A percentile compares a stretch with the other conserved stretches of the same genome.
These are phyloP conservation scores for Elgaria multicarinata DNA, from an alignment of 2,113 vertebrate species.

Conservation along the genomic window DNA sequence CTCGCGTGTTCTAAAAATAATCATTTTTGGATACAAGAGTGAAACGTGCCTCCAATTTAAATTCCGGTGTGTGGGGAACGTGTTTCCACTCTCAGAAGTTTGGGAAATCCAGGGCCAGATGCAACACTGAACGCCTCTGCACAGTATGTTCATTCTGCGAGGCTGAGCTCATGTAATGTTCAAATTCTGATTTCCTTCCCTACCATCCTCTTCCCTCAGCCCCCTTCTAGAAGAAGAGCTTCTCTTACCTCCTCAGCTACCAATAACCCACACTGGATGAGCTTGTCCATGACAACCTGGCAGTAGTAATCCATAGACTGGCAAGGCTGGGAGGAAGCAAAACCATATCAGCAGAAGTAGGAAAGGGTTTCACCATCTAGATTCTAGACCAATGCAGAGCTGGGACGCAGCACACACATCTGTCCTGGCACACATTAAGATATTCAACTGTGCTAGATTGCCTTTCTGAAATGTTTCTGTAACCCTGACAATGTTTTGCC, in stretches of 20 bases:
- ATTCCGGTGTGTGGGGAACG: not conserved
- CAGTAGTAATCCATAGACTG: conserved; percentile 80
- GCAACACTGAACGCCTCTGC: not conserved
- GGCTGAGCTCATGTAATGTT: not conserved
- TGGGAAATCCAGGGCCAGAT: not conserved
- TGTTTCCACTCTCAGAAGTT: not conserved
- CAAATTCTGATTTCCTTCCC: not conserved
- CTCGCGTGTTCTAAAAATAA: not conserved
- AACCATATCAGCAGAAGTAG: not conserved
- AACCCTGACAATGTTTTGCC: not conserved
- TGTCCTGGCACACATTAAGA: not conserved
- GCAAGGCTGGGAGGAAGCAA: conserved; percentile 83
- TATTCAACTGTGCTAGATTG: conserved; percentile 43
- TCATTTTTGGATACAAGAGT: too few species aligned
- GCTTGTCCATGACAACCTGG: conserved; percentile 87
- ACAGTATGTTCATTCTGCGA: not conserved
- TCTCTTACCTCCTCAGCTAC: conserved; percentile 88
- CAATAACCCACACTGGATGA: conserved; percentile 88
- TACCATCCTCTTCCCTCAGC: too few species aligned
- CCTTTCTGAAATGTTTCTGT: not conserved
- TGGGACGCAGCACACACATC: not conserved
- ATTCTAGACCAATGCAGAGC: conserved; percentile 51
- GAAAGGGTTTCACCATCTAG: conserved; percentile 35
- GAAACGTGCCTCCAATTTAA: not conserved
- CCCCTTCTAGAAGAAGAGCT: rapidly evolving